Evolutionary conservation across 2,113 vertebrate species (phyloP), one percentile per base, ranked within the genome.

Genomic region (Athene noctua): DNA sequence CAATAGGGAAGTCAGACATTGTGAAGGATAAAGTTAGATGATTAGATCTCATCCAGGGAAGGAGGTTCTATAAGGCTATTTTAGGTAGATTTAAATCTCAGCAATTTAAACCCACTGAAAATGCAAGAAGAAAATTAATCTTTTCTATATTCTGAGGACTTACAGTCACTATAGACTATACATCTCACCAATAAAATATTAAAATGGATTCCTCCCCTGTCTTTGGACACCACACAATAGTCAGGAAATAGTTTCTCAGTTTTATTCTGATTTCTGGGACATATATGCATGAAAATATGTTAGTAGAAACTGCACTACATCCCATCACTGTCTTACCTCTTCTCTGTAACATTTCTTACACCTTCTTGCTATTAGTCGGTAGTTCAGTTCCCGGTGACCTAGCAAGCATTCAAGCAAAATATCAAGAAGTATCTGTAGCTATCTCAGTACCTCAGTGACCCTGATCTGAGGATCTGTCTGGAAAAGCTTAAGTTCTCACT

Each of bases 191-290:
- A 27, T 38, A 80, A 87, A 23, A 49, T 52, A 70, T 2, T 49
- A 21, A 73, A 91, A 81, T 27, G 11, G n/a, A 57, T 86, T 83
- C 63, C 36, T 88, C 21, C 40, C 15, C 18, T 85, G 49, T 70
- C 36, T 94, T 85, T 86, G 55, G 51, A 62, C 26, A 83, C 30
- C n/a, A 54, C 21, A 32, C 23, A 72, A 52, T 25, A 65, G 46
- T 14, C 59, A 73, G 66, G 74, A 92, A 91, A 51, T 5, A 66
- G n/a, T 49, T 44, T 40, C 55, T 92, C 22, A 6, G 16, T 66
- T 95, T 78, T 73, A 20, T 66, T 80, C 54, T 73, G 30, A 77
- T 62, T 80, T 83, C 70, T 85, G 61, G 78, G 46, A 72, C 26
- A n/a, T 25, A 52, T 1, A 5, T n/a, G 27, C 67, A 72, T 15